phyloP scores from a whole-genome alignment of 2,888 invertebrate species.

The Embidobia sp. region DNA sequence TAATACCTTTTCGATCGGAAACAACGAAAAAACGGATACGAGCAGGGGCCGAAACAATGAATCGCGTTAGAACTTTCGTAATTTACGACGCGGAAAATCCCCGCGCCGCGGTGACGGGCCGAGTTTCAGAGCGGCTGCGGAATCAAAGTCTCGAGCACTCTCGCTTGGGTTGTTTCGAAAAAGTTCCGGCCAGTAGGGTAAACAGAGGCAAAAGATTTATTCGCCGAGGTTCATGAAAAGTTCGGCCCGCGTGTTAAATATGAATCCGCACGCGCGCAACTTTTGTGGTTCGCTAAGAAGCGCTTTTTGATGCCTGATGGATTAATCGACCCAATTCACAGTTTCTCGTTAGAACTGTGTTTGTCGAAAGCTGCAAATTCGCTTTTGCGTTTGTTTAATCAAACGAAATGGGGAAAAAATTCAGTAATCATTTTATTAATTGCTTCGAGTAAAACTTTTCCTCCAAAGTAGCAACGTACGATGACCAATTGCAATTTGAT shows the following conservation, averaged over 20 bases:
- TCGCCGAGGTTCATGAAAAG: conserved; percentile 39
- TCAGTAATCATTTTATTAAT: too few species aligned
- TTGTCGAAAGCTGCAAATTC: too few species aligned
- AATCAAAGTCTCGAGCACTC: conserved; percentile 44
- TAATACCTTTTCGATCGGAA: conserved; percentile 71
- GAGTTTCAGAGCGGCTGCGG: conserved; percentile 29
- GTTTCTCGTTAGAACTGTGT: not conserved
- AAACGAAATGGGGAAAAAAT: too few species aligned
- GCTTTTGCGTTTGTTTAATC: too few species aligned
- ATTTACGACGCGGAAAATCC: conserved; percentile 75
- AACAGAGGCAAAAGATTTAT: conserved; percentile 49
- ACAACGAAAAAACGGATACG: conserved; percentile 68
- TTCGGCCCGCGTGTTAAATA: conserved; percentile 37
- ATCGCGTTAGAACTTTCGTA: conserved; percentile 73
- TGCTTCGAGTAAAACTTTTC: too few species aligned
- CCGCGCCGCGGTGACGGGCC: conserved; percentile 54
- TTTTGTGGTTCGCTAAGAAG: not conserved
- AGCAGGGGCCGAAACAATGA: conserved; percentile 65
- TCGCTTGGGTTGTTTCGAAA: conserved; percentile 47
- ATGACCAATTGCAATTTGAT: too few species aligned
- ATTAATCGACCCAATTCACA: not conserved
- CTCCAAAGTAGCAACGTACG: too few species aligned
- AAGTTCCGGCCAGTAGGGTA: conserved; percentile 50
- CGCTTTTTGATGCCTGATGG: not conserved
- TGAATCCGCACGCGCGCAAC: conserved; percentile 18